Evolutionary conservation across 2,113 vertebrate species (phyloP).

Genomic region (Peromyscus leucopus): DNA sequence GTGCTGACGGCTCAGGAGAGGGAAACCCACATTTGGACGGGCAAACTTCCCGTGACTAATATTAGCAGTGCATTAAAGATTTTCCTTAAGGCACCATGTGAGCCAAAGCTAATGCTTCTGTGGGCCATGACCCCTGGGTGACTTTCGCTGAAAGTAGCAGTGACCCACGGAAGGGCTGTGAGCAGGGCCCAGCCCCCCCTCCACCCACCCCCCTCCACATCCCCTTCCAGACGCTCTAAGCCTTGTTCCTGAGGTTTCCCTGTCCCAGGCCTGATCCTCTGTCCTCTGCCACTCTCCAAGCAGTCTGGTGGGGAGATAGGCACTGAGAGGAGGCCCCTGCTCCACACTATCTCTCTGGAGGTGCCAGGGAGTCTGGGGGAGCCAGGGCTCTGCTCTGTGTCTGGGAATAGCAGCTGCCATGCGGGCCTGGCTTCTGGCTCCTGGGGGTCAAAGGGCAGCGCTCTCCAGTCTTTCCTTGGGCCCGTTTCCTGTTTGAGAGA

Average conservation of each 20-base stretch:
- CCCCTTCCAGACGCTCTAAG: not conserved
- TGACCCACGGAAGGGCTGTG: not conserved
- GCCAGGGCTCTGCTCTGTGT: constrained; percentile 72
- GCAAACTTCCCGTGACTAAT: constrained; percentile 37
- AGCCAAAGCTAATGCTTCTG: not conserved
- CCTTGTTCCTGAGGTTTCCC: not conserved
- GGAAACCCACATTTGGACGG: not conserved
- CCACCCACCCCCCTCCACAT: not conserved
- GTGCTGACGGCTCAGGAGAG: constrained; percentile 1
- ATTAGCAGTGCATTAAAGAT: not conserved
- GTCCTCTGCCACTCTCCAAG: not conserved
- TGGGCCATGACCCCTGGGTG: not conserved
- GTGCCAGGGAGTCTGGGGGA: constrained; percentile 81
- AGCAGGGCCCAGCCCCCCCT: not conserved
- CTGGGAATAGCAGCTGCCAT: constrained; percentile 71
- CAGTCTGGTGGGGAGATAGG: not conserved
- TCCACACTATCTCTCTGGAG: constrained; percentile 62
- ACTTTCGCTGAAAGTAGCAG: not conserved
- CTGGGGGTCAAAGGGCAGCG: constrained; percentile 75
- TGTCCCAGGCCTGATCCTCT: not conserved
- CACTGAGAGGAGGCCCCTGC: constrained; percentile 18
- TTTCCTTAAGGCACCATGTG: not conserved
- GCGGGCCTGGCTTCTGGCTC: constrained; percentile 47
- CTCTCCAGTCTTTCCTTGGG: constrained; percentile 51
- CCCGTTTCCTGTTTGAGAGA: constrained; percentile 75